Evolutionary conservation across 2,797 vertebrate genomes (phyloP).

Genomic region (Rhodeus uyekii): DNA sequence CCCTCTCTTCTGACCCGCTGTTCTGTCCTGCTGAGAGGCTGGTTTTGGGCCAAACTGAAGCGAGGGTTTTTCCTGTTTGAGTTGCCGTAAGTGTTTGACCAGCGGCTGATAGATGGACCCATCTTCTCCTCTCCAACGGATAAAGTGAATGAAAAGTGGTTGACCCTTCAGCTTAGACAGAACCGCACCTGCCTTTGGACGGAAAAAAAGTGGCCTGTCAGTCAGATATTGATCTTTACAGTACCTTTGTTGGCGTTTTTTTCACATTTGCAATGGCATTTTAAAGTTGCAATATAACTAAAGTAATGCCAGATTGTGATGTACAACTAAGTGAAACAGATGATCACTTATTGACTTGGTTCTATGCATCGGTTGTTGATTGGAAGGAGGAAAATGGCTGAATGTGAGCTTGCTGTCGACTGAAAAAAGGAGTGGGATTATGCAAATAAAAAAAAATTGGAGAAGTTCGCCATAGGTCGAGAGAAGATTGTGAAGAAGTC

Average conservation of each 20-base stretch:
- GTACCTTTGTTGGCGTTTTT: neutral
- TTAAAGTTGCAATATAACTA: neutral
- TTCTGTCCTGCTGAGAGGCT: conserved; percentile 32
- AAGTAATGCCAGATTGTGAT: neutral
- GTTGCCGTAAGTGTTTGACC: conserved; percentile 73
- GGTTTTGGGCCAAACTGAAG: conserved; percentile 67
- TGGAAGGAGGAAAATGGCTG: neutral
- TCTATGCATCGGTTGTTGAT: neutral
- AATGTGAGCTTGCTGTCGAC: no score
- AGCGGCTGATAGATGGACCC: conserved; percentile 74
- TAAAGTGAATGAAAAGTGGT: conserved; percentile 71
- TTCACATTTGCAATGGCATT: neutral
- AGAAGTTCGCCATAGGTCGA: no score
- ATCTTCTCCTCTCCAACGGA: conserved; percentile 73
- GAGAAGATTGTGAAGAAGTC: no score
- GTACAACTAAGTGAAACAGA: neutral
- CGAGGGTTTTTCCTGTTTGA: conserved; percentile 75
- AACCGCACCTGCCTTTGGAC: conserved; percentile 72
- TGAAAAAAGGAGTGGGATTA: no score
- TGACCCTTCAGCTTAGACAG: conserved; percentile 76
- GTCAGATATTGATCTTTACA: neutral
- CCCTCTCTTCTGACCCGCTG: conserved; percentile 31
- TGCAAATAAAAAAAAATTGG: no score
- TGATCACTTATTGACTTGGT: neutral
- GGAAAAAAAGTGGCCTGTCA: neutral